A percentile compares a stretch with the other conserved stretches of the same genome.
Evolutionary conservation across 2,888 invertebrate genomes (phyloP).

Genomic region (Phlogophora meticulosa): DNA sequence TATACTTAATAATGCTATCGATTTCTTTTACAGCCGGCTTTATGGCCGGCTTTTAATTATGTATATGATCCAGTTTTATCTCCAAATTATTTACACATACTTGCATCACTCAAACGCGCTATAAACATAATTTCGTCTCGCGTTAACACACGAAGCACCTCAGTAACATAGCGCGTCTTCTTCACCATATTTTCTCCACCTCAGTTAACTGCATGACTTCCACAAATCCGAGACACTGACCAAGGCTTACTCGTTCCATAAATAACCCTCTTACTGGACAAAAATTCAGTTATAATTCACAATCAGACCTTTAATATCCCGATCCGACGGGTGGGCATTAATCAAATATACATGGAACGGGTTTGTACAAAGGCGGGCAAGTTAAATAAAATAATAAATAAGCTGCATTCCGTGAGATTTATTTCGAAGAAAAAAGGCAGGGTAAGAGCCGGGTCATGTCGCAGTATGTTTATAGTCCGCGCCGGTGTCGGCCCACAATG

Average conservation of each 20-base stretch:
- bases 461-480: slow-evolving; percentile 85
- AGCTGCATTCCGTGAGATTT: slow-evolving; percentile 89
- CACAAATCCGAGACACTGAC: slow-evolving; percentile 72
- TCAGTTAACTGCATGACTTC: slow-evolving; percentile 47
- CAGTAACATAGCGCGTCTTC: slow-evolving; percentile 31
- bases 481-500: slow-evolving; percentile 83
- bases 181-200: slow-evolving; percentile 40
- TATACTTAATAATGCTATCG: slow-evolving; percentile 67
- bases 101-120: slow-evolving; percentile 48
- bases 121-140: slow-evolving; percentile 49
- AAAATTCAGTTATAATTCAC: slow-evolving; percentile 86
- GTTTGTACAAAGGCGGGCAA: slow-evolving; percentile 87
- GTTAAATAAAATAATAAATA: slow-evolving; percentile 91
- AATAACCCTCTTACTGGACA: slow-evolving; percentile 87
- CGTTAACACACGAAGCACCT: slow-evolving; percentile 40
- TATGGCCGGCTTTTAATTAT: slow-evolving; percentile 64
- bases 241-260: slow-evolving; percentile 78
- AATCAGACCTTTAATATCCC: slow-evolving; percentile 85
- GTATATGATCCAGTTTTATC: slow-evolving; percentile 55
- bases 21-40: slow-evolving; percentile 64
- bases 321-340: slow-evolving; percentile 83
- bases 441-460: slow-evolving; percentile 87
- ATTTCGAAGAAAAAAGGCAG: slow-evolving; percentile 88
- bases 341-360: slow-evolving; percentile 88
- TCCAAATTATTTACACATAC: slow-evolving; percentile 59